Percentiles rank a stretch among this genome's conserved stretches.
phyloP scores from a whole-genome alignment of 2,797 vertebrate species.

The Crocodylus rhombifer region DNA sequence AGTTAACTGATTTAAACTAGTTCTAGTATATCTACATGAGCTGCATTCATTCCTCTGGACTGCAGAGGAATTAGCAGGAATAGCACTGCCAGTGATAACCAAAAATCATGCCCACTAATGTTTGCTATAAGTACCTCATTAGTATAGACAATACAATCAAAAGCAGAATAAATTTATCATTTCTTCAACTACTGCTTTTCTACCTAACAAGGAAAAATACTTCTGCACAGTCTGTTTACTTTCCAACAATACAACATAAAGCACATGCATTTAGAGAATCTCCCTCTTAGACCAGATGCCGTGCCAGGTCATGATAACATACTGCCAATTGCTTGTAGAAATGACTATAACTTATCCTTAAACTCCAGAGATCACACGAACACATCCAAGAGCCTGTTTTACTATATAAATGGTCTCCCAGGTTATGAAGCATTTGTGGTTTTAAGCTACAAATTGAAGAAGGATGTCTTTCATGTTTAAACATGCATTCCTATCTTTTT shows the following conservation, averaged over 20 bases:
- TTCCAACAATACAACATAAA: slow-evolving; percentile 25
- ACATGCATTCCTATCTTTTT: background rate
- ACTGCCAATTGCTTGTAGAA: slow-evolving; percentile 12
- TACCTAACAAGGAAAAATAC: slow-evolving; percentile 13
- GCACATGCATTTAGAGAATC: slow-evolving; percentile 42
- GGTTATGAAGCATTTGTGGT: background rate
- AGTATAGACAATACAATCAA: background rate
- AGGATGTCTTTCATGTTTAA: background rate
- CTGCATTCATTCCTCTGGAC: background rate
- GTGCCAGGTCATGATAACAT: background rate
- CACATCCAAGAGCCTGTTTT: slow-evolving; percentile 10
- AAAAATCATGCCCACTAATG: background rate
- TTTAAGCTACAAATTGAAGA: slow-evolving; percentile 4
- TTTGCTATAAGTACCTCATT: background rate
- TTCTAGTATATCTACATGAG: background rate
- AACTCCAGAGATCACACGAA: slow-evolving; percentile 13
- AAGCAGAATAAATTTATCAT: background rate
- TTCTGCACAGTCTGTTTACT: slow-evolving; percentile 35
- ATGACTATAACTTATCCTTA: slow-evolving; percentile 11
- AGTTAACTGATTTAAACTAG: background rate
- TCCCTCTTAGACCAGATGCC: background rate
- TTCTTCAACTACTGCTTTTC: background rate
- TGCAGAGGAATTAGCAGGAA: background rate
- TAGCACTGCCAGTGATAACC: background rate
- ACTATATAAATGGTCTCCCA: slow-evolving; percentile 19